Base-by-base conservation (phyloP, 1,140 invertebrate species). In the Apis cerana region DNA sequence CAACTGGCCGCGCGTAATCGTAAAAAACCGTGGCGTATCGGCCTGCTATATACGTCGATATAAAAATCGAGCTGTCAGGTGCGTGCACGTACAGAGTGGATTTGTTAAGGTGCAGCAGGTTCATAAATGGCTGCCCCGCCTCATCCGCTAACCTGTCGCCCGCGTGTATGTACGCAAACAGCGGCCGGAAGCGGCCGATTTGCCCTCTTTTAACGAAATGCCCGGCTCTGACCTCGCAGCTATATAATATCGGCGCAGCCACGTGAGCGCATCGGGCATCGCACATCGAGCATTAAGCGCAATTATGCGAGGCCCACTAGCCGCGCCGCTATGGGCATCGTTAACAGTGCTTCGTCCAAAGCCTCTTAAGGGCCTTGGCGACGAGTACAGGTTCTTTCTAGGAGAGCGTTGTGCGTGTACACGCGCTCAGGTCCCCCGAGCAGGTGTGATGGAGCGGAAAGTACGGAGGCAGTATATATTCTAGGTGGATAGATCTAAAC, bases 41-140 rank as follows among this genome's bases (percentile, higher is more conserved):
- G 67, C n/a, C 68, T 43, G 19, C 76, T 61, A 61, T 78, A 75
- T 67, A 88, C 75, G 69, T 67, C 69, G 77, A 87, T 77, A 84
- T 82, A 81, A 88, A 88, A 88, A 88, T 87, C 68, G 86, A 80
- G 69, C 69, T 74, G 86, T 87, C 86, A 81, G 69, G 82, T 78
- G 70, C 58, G 83, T 75, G 83, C 77, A 77, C 58, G 59, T 58
- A 75, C 58, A 82, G 33, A 43, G 71, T 82, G 76, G 87, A 88
- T 88, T 82, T 80, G 87, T 80, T 70, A 88, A 89, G 88, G 88
- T 86, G 88, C 88, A 89, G 88, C 87, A 88, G 87, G 87, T 89
- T 89, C 87, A 89, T 89, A 88, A 89, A 89, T 76, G 81, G 64
- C 67, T 67, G 88, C 88, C 88, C 87, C 84, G 84, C 88, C 88